phyloP scores from a whole-genome alignment of 2,113 vertebrate genomes.

The Rhabdornis inornatus region DNA sequence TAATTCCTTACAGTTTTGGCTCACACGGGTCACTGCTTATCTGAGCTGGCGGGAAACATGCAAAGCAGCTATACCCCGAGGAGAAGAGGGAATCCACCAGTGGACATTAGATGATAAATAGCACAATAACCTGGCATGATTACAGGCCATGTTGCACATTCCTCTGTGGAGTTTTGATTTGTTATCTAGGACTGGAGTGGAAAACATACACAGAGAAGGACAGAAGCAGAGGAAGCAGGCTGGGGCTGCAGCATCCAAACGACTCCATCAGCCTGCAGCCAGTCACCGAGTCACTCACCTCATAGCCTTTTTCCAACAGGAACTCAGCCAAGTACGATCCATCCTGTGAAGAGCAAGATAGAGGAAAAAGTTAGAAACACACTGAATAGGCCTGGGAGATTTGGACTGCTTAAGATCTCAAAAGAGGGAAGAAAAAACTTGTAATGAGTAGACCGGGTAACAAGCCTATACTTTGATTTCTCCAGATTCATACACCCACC shows the following conservation, averaged over 20 bases:
- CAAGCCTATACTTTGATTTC: background rate
- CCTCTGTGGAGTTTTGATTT: slow-evolving; percentile 84
- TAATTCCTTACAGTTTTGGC: slow-evolving; percentile 49
- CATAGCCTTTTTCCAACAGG: slow-evolving; percentile 93
- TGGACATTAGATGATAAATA: slow-evolving; percentile 69
- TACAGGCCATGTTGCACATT: slow-evolving; percentile 76
- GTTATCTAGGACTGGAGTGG: slow-evolving; percentile 85
- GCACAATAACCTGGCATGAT: slow-evolving; percentile 84
- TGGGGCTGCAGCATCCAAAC: slow-evolving; percentile 35
- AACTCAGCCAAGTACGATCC: slow-evolving; percentile 99
- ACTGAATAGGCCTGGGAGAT: background rate
- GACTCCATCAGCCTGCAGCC: slow-evolving; percentile 73
- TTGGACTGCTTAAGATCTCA: background rate
- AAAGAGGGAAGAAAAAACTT: background rate
- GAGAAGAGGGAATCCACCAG: slow-evolving; percentile 65
- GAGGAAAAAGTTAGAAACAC: slow-evolving; percentile 43
- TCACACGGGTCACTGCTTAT: slow-evolving; percentile 68
- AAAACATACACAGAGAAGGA: slow-evolving; percentile 79
- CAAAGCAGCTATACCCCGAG: slow-evolving; percentile 58
- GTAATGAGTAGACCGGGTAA: background rate
- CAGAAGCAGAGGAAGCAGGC: slow-evolving; percentile 68
- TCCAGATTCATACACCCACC: background rate
- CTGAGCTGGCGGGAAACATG: slow-evolving; percentile 66
- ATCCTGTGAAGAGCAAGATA: slow-evolving; percentile 83
- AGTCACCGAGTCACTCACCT: slow-evolving; percentile 86